Evolutionary conservation across 2,797 vertebrate genomes (phyloP).

Genomic region (Pyrocephalus nanus): DNA sequence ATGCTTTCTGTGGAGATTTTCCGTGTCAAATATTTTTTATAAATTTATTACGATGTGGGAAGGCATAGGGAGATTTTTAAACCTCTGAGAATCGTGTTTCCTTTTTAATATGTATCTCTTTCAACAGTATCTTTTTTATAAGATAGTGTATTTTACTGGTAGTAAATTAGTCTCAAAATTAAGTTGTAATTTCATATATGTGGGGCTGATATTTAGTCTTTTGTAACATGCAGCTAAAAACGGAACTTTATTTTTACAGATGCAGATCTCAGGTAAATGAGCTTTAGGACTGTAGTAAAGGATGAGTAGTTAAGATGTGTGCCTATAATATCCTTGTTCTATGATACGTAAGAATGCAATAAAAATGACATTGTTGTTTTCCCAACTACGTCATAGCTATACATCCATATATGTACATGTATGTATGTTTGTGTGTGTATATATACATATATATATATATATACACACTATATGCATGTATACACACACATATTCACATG

Average conservation of each 20-base stretch:
- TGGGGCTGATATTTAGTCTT: constrained; percentile 65
- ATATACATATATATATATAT: background rate
- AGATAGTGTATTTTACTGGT: constrained; percentile 55
- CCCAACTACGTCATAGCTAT: background rate
- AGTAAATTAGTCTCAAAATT: constrained; percentile 50
- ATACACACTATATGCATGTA: background rate
- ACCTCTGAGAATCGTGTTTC: constrained; percentile 11
- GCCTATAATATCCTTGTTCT: constrained; percentile 59
- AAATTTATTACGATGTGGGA: constrained; percentile 47
- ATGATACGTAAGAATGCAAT: constrained; percentile 55
- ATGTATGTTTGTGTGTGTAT: background rate
- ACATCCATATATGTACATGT: background rate
- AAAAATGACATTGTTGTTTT: constrained; percentile 5
- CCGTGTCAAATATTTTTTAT: constrained; percentile 65
- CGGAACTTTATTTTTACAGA: constrained; percentile 68
- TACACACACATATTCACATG: background rate
- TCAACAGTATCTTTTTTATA: constrained; percentile 51
- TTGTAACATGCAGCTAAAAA: constrained; percentile 65
- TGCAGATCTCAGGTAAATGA: constrained; percentile 77
- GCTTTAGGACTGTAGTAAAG: constrained; percentile 58
- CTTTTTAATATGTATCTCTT: constrained; percentile 63
- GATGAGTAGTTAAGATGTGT: constrained; percentile 53
- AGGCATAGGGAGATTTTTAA: constrained; percentile 48
- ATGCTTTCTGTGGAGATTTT: constrained; percentile 7
- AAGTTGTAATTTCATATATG: constrained; percentile 36